Conservation (phyloP, 2,888 invertebrate species). For the Dusona sp. region DNA sequence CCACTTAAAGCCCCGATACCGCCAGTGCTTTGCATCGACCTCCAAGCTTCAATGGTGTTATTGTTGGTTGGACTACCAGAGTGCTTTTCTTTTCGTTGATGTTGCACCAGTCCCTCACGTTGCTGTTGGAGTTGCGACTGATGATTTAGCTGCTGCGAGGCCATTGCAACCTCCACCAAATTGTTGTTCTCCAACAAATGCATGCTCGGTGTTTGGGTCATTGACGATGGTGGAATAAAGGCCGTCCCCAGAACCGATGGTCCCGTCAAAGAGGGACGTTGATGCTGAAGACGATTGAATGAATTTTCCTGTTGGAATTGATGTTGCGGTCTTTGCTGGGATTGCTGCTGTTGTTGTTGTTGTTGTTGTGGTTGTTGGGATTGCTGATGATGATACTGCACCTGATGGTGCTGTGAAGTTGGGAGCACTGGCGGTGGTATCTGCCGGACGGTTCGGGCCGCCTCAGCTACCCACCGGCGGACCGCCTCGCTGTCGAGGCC, state of each 20-base stretch:
- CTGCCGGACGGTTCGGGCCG: constrained; percentile 86
- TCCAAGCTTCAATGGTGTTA: constrained; percentile 86
- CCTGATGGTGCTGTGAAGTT: constrained; percentile 75
- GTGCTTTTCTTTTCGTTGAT: constrained; percentile 81
- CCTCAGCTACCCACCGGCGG: constrained; percentile 87
- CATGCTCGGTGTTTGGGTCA: constrained; percentile 84
- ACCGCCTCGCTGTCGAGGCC: constrained; percentile 87
- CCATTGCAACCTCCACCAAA: constrained; percentile 80
- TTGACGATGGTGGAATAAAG: constrained; percentile 78
- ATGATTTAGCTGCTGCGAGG: constrained; percentile 77
- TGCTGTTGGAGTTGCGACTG: constrained; percentile 71
- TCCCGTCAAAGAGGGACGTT: constrained; percentile 71
- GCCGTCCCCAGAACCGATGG: constrained; percentile 75
- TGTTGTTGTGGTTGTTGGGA: constrained; percentile 32
- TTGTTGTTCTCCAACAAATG: constrained; percentile 83
- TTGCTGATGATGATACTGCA: constrained; percentile 74
- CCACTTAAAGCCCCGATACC: constrained; percentile 55
- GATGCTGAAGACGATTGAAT: constrained; percentile 72
- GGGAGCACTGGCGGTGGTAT: constrained; percentile 79
- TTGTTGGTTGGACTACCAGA: constrained; percentile 85
- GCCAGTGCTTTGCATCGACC: constrained; percentile 79
- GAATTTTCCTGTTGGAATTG: constrained; percentile 71
- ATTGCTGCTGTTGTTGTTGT: constrained; percentile 36
- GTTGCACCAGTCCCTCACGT: constrained; percentile 72
- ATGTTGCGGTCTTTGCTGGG: constrained; percentile 50